These are phyloP conservation scores for Chloroceryle aenea DNA, from an alignment of 2,113 vertebrate genomes.

Conservation along the genomic window DNA sequence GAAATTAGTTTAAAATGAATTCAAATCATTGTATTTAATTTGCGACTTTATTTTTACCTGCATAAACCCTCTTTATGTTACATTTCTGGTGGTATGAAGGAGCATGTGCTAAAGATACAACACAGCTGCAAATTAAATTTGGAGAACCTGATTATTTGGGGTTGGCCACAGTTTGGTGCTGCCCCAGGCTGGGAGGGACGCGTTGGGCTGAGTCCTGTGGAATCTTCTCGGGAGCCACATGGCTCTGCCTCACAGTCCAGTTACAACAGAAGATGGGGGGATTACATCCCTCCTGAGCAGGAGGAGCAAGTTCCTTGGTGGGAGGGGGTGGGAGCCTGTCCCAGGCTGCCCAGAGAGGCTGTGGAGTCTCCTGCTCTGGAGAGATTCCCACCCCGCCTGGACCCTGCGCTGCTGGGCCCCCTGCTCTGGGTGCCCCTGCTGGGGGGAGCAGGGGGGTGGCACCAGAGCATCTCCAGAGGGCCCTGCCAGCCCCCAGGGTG, in stretches of 20 bases:
- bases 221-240: not conserved
- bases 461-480: not conserved
- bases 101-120: not conserved
- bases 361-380: too few species aligned
- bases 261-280: not conserved
- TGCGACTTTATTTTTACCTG: not conserved
- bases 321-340: too few species aligned
- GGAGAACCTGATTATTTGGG: accelerated
- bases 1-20: not conserved
- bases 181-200: not conserved
- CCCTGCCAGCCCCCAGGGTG: not conserved
- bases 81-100: not conserved
- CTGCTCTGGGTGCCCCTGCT: not conserved
- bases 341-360: too few species aligned
- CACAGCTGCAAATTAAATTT: not conserved
- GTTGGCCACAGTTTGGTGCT: not conserved
- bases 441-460: not conserved
- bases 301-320: not conserved
- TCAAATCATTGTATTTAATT: not conserved
- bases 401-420: too few species aligned
- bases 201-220: accelerated
- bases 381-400: too few species aligned
- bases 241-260: not conserved
- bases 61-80: not conserved
- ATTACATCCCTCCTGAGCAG: not conserved